Evolutionary conservation across 1,140 invertebrate species (phyloP).

Genomic region (Pseudobourletiella spinata): DNA sequence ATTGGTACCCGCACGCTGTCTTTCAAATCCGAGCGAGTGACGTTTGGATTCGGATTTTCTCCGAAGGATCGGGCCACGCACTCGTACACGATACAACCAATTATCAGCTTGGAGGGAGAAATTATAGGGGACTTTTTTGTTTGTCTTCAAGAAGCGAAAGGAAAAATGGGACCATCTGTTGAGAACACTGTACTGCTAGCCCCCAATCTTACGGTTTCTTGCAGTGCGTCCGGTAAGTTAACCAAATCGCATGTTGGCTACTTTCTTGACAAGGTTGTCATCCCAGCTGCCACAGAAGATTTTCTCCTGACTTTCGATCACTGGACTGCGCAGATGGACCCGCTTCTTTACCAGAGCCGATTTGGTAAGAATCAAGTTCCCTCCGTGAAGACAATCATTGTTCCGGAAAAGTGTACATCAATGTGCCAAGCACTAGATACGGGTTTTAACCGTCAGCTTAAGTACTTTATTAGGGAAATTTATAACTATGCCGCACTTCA

Average conservation of each 20-base stretch:
- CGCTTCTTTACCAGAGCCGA: background rate
- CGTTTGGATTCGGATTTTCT: too few species aligned
- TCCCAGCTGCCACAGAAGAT: slow-evolving; percentile 12
- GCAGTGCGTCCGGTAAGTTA: too few species aligned
- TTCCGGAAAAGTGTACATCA: too few species aligned
- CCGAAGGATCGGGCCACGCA: too few species aligned
- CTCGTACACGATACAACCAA: too few species aligned
- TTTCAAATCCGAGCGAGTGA: too few species aligned
- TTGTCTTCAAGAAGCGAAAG: background rate
- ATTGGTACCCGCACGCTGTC: background rate
- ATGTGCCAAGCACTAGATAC: too few species aligned
- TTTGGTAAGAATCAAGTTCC: background rate
- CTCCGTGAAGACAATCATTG: background rate
- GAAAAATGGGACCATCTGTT: background rate
- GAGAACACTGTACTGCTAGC: background rate
- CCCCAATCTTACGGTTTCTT: too few species aligned
- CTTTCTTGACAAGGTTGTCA: too few species aligned
- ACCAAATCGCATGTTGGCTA: too few species aligned
- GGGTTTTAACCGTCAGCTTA: too few species aligned
- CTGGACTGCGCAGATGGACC: background rate
- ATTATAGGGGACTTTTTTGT: background rate
- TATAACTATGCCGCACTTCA: background rate
- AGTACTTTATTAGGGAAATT: background rate
- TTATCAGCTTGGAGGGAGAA: background rate
- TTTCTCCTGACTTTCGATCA: too few species aligned